Evolutionary conservation across 2,113 vertebrate species (phyloP).

Genomic region (Pseudopodoces humilis): DNA sequence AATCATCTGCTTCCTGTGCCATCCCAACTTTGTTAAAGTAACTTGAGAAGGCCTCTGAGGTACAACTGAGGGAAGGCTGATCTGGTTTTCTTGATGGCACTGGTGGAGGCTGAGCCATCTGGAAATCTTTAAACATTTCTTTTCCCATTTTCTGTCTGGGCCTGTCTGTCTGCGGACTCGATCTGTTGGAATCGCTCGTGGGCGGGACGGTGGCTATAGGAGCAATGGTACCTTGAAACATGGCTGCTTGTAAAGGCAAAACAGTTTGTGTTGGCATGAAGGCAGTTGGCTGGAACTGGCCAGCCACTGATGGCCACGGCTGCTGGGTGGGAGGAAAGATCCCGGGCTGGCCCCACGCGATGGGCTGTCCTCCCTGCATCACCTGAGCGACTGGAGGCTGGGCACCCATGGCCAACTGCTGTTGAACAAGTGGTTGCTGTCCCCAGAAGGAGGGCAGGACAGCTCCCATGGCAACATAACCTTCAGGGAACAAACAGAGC

Average conservation of each 20-base stretch:
- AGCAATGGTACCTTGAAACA: conserved; percentile 91
- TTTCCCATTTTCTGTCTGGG: conserved; percentile 89
- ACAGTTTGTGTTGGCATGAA: conserved; percentile 97
- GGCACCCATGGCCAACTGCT: conserved; percentile 88
- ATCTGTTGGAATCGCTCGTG: conserved; percentile 82
- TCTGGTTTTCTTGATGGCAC: conserved; percentile 88
- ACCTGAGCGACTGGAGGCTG: conserved; percentile 88
- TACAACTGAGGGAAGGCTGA: conserved; percentile 89
- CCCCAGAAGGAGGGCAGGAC: conserved; percentile 96
- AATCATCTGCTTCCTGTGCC: conserved; percentile 96
- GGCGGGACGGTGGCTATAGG: conserved; percentile 83
- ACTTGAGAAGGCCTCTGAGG: conserved; percentile 96
- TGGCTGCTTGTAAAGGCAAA: conserved; percentile 93
- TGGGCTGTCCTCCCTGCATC: conserved; percentile 92
- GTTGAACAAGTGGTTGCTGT: conserved; percentile 92
- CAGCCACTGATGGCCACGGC: conserved; percentile 94
- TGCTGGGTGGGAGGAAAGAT: conserved; percentile 95
- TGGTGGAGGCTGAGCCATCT: conserved; percentile 93
- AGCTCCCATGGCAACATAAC: conserved; percentile 99
- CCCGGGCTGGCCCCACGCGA: conserved; percentile 94
- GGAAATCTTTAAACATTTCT: conserved; percentile 98
- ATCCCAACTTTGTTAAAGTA: conserved; percentile 97
- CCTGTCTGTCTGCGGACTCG: conserved; percentile 90
- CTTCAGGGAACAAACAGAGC: conserved; percentile 65
- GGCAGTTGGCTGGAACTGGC: conserved; percentile 93